phyloP scores from a whole-genome alignment of 35 echinoderm and acorn worm species.

The Nesometra sesokonis region DNA sequence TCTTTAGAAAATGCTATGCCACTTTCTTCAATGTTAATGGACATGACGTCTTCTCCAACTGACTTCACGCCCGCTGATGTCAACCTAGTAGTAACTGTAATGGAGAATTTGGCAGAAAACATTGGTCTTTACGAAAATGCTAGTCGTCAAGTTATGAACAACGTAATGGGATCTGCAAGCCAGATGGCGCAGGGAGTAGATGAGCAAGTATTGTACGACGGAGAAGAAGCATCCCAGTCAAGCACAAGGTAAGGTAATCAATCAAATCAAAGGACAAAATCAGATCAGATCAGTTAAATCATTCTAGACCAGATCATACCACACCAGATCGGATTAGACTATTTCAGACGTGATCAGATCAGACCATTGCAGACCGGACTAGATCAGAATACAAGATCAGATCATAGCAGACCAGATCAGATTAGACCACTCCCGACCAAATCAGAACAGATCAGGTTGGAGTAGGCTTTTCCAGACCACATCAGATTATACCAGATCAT shows the following conservation, averaged over 20 bases:
- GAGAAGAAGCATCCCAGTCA: neutral
- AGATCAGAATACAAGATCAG: too few species aligned
- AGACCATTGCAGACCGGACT: too few species aligned
- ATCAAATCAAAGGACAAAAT: too few species aligned
- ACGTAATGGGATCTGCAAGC: neutral
- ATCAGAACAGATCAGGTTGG: too few species aligned
- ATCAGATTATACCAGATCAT: too few species aligned
- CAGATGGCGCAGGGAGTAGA: neutral
- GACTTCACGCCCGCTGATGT: neutral
- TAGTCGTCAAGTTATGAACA: neutral
- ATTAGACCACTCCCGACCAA: too few species aligned
- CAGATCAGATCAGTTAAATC: too few species aligned
- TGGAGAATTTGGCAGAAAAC: neutral
- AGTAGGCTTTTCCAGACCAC: too few species aligned
- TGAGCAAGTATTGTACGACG: neutral
- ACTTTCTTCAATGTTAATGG: neutral
- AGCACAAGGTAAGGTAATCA: neutral
- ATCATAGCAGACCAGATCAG: too few species aligned
- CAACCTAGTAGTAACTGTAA: neutral
- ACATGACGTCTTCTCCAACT: neutral
- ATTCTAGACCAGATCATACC: too few species aligned
- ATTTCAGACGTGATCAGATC: too few species aligned
- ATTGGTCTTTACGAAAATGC: neutral
- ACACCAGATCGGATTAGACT: too few species aligned
- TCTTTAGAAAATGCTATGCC: neutral